Evolutionary conservation across 1,140 invertebrate species (phyloP).

Genomic region (Drosophila ambigua): DNA sequence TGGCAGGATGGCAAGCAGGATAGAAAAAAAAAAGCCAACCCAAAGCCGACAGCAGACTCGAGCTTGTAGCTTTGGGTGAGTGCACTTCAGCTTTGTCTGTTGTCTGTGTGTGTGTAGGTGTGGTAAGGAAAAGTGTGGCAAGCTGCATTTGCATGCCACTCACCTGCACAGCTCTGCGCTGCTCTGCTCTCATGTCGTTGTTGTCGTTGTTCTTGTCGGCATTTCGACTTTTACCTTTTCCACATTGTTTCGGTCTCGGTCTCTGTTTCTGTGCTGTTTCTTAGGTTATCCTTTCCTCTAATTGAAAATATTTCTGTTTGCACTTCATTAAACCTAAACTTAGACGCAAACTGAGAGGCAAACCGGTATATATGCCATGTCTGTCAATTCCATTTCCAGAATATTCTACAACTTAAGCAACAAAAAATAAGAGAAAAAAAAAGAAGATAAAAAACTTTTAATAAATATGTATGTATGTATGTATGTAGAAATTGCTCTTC

Average conservation of each 20-base stretch:
- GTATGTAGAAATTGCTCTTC: constrained; percentile 23
- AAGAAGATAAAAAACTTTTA: constrained; percentile 20
- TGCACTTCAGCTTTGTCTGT: constrained; percentile 44
- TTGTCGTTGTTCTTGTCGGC: constrained; percentile 12
- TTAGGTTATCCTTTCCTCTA: constrained; percentile 48
- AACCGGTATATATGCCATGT: constrained; percentile 17
- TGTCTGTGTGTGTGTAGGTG: constrained; percentile 11
- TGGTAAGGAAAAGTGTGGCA: constrained; percentile 34
- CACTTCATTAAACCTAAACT: constrained; percentile 75
- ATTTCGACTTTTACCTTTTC: constrained; percentile 57
- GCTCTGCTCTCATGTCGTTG: not conserved
- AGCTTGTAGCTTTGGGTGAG: constrained; percentile 61
- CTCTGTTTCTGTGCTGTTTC: constrained; percentile 19
- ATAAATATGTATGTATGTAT: constrained; percentile 50
- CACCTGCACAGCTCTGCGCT: constrained; percentile 50
- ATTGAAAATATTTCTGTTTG: constrained; percentile 79
- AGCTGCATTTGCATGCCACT: constrained; percentile 74
- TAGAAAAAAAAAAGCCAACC: not conserved
- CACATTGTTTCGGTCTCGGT: constrained; percentile 34
- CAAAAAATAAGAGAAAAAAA: no score
- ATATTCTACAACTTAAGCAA: not conserved
- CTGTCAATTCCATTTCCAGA: constrained; percentile 38
- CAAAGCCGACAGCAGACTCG: constrained; percentile 65
- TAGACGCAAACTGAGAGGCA: constrained; percentile 29
- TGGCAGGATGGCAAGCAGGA: no score